phyloP scores from a whole-genome alignment of 35 echinoderm and acorn worm species.

The Ptychodera flava region DNA sequence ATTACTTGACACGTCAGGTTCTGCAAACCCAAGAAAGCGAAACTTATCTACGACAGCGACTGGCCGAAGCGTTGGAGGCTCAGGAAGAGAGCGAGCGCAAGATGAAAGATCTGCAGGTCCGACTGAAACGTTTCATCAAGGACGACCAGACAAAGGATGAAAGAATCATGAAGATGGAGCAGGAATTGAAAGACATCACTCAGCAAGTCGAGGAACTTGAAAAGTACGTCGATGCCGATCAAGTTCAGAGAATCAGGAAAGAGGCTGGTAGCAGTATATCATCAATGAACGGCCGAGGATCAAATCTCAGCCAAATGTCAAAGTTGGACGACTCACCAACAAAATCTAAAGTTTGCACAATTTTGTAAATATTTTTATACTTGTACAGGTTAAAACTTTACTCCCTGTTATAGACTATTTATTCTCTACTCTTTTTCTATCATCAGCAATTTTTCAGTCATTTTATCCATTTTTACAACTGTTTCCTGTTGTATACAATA shows the following conservation, averaged over 20 bases:
- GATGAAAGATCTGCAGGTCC: slow-evolving; percentile 80
- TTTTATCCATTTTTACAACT: no score
- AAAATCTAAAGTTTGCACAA: no score
- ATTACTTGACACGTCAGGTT: slow-evolving; percentile 78
- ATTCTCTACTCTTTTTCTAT: no score
- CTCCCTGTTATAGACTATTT: no score
- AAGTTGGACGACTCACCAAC: no score
- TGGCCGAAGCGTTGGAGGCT: slow-evolving; percentile 73
- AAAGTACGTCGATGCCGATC: slow-evolving; percentile 62
- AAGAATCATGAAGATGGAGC: slow-evolving; percentile 63
- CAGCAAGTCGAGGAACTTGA: slow-evolving; percentile 68
- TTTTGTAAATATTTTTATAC: no score
- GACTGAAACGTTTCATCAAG: slow-evolving; percentile 88
- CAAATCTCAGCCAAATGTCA: no score
- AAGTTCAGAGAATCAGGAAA: slow-evolving; percentile 15
- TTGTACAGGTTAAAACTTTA: no score
- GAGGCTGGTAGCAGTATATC: background rate
- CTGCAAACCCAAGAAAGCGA: slow-evolving; percentile 76
- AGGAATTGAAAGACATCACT: slow-evolving; percentile 77
- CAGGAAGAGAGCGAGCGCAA: slow-evolving; percentile 82
- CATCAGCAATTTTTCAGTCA: no score
- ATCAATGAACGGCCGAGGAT: no score
- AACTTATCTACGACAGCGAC: slow-evolving; percentile 80
- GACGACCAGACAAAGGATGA: slow-evolving; percentile 95
- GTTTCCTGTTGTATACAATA: no score